These are phyloP conservation scores for Andrena fulva DNA, from an alignment of 2,888 invertebrate genomes.

Conservation along the genomic window DNA sequence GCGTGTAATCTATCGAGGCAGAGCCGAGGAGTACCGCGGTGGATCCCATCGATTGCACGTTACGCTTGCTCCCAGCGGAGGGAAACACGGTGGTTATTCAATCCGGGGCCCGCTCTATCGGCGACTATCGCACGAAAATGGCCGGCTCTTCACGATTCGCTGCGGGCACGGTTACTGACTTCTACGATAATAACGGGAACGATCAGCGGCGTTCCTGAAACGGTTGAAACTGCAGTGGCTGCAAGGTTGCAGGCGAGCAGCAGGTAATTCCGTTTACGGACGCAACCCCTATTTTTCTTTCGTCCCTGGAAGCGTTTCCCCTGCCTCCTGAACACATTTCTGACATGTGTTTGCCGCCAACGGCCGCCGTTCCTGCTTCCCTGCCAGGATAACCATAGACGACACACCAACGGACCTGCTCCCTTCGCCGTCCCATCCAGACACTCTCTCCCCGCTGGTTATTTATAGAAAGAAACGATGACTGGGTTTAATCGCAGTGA, in stretches of 20 bases:
- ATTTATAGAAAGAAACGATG: slow-evolving; percentile 72
- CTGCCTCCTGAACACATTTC: neutral
- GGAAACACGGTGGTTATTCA: neutral
- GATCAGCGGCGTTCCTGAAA: neutral
- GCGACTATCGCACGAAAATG: neutral
- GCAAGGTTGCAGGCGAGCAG: neutral
- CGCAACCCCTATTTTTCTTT: slow-evolving; percentile 16
- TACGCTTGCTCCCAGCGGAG: neutral
- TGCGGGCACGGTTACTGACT: slow-evolving; percentile 17
- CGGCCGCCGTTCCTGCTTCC: slow-evolving; percentile 5
- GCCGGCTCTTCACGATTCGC: slow-evolving; percentile 1
- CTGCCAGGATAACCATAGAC: neutral
- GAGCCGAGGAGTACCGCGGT: neutral
- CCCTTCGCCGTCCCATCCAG: slow-evolving; percentile 7
- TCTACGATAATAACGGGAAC: slow-evolving; percentile 4
- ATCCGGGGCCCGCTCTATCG: slow-evolving; percentile 5
- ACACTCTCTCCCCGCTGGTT: slow-evolving; percentile 31
- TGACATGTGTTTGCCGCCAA: slow-evolving; percentile 3
- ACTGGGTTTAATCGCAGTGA: slow-evolving; percentile 52
- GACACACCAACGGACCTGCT: neutral
- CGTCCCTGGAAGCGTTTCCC: slow-evolving; percentile 1
- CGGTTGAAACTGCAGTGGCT: neutral
- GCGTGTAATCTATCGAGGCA: neutral
- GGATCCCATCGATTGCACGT: neutral
- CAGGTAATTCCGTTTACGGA: slow-evolving; percentile 1